Base-by-base conservation (phyloP, 2,888 invertebrate species). In the Caenorhabditis angaria region DNA sequence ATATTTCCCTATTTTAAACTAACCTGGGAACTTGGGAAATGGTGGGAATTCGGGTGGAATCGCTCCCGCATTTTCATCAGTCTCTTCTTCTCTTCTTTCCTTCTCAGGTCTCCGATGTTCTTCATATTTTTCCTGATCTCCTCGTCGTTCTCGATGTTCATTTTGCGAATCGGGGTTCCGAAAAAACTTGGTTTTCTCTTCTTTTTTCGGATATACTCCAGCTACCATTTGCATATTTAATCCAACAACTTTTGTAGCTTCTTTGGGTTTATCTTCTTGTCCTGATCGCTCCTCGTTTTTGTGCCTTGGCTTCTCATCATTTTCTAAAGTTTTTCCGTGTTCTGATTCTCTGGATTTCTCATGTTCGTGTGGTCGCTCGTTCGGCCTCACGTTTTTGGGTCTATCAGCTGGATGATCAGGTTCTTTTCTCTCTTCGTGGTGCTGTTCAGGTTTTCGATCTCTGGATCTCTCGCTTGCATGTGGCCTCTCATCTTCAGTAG, bases 151-250 rank as follows among this genome's bases (percentile, higher is more conserved):
- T 50, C 50, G 58, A 22, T 61, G 47, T n/a, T 63, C 63, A 20
- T 27, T 50, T 24, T 50, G 18, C 28, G 53, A 57, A 25, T 28
- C 20, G 35, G 53, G 48, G 47, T 62, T 61, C 60, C 68, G 72
- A 73, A 73, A 73, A 67, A 72, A 72, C 61, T 67, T 66, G 22
- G 10, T 41, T 5, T 32, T 32, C 12, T 32, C 32, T 24, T 66
- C 61, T 28, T 67, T 56, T 56, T 65, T 68, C 35, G 79, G 75
- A 58, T 73, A 77, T 41, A 75, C 58, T 41, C 80, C 80, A 2
- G 77, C 80, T 0, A 80, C 72, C 80, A 80, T 77, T 66, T 80
- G 80, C 79, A 79, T 78, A 54, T 80, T 77, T 61, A 80, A 60
- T 48, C 80, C 80, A 53, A 80, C 80, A 27, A 80, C 65, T 68